A percentile compares a stretch with the other conserved stretches of the same genome.
phyloP scores from a whole-genome alignment of 2,888 invertebrate species.

The Zhuqinia jingwanae region DNA sequence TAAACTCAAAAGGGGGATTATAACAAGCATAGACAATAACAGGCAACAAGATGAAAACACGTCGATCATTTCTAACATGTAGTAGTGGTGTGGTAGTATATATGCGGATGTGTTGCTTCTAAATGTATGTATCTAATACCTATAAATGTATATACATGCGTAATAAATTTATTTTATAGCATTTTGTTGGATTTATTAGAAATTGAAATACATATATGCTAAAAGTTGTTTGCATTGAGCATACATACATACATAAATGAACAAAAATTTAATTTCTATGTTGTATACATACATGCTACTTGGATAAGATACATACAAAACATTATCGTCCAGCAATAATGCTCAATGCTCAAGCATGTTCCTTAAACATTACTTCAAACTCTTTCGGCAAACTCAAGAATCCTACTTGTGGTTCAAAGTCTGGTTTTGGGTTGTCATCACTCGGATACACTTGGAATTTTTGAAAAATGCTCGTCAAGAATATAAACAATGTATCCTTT shows the following conservation, averaged over 20 bases:
- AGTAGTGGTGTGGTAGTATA: no score
- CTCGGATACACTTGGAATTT: slow-evolving; percentile 68
- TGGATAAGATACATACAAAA: neutral
- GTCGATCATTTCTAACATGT: slow-evolving; percentile 9
- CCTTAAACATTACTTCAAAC: slow-evolving; percentile 48
- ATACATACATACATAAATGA: slow-evolving; percentile 1
- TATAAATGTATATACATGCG: no score
- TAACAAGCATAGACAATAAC: neutral
- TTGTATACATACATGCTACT: no score
- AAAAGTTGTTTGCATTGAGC: no score
- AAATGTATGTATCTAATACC: no score
- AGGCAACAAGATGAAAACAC: neutral
- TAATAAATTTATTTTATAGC: no score
- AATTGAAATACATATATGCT: no score
- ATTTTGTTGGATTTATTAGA: no score
- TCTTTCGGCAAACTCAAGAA: slow-evolving; percentile 43
- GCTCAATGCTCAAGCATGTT: neutral
- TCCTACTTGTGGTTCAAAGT: slow-evolving; percentile 40
- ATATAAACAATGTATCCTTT: slow-evolving; percentile 75
- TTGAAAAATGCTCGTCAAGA: slow-evolving; percentile 74
- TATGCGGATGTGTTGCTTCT: no score
- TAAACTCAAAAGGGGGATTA: neutral
- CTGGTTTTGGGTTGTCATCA: slow-evolving; percentile 57
- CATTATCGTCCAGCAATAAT: slow-evolving; percentile 7
- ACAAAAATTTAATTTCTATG: neutral